Conservation (phyloP, 2,113 vertebrate genomes). For the Agelaius phoeniceus region DNA sequence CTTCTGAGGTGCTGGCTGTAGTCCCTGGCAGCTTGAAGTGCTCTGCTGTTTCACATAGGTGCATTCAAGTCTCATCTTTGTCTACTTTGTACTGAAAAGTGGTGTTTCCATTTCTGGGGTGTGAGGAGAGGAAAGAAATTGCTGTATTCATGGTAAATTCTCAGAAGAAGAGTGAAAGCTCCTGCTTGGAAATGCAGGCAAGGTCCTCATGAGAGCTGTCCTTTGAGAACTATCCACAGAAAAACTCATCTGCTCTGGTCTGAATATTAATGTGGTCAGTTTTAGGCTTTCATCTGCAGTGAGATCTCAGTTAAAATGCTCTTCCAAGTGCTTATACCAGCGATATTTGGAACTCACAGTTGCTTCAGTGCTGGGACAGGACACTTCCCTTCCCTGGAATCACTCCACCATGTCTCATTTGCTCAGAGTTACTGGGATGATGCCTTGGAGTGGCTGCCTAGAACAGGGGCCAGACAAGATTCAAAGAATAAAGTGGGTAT, state of each 20-base stretch:
- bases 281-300: neutral
- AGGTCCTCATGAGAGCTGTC: neutral
- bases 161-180: neutral
- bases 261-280: neutral
- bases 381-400: neutral
- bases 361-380: neutral
- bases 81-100: neutral
- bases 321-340: neutral
- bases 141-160: neutral
- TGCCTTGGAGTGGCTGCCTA: neutral
- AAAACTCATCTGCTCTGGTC: neutral
- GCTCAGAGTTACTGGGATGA: neutral
- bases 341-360: neutral
- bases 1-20: neutral
- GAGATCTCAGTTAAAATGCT: neutral
- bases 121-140: neutral
- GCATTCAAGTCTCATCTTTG: neutral
- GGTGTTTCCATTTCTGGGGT: neutral
- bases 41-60: neutral
- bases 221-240: neutral
- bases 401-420: neutral
- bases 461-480: neutral
- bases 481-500: neutral
- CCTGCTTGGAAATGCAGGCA: neutral
- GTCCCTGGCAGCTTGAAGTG: neutral